Percentiles rank a stretch among this genome's conserved stretches.
phyloP scores from a whole-genome alignment of 2,113 vertebrate genomes.

The Pomatorhinus ruficollis region DNA sequence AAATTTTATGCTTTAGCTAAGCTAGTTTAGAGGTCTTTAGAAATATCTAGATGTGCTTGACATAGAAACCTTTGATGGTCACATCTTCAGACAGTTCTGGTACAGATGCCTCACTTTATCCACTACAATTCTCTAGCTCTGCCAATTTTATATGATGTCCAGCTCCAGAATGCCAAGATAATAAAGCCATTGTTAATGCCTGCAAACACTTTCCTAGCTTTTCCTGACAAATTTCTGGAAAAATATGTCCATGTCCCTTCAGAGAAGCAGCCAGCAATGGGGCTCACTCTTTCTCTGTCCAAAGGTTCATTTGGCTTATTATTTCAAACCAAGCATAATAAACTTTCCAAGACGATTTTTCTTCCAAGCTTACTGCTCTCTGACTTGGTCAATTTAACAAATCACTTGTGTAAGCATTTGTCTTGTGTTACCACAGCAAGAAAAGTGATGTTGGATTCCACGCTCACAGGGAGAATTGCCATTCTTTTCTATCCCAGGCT shows the following conservation, averaged over 20 bases:
- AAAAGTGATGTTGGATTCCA: background rate
- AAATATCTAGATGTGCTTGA: background rate
- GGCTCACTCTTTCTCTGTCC: background rate
- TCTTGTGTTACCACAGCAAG: background rate
- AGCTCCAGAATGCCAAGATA: background rate
- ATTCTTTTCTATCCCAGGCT: background rate
- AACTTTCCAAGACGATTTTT: background rate
- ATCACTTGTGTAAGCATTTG: background rate
- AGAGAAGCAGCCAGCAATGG: background rate
- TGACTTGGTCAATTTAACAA: slow-evolving; percentile 23
- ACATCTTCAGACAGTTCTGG: background rate
- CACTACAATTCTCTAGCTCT: background rate
- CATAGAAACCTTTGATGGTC: background rate
- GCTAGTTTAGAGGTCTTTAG: background rate
- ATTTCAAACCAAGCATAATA: background rate
- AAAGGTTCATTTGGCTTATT: slow-evolving; percentile 1
- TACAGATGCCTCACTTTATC: background rate
- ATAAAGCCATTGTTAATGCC: background rate
- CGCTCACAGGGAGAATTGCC: background rate
- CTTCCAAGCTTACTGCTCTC: slow-evolving; percentile 1
- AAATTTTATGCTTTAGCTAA: background rate
- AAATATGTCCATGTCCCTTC: background rate
- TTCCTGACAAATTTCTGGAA: slow-evolving; percentile 18
- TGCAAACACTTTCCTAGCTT: background rate
- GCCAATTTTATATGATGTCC: background rate